Evolutionary conservation across 2,888 invertebrate genomes (phyloP).

Genomic region (Perdita meconis): DNA sequence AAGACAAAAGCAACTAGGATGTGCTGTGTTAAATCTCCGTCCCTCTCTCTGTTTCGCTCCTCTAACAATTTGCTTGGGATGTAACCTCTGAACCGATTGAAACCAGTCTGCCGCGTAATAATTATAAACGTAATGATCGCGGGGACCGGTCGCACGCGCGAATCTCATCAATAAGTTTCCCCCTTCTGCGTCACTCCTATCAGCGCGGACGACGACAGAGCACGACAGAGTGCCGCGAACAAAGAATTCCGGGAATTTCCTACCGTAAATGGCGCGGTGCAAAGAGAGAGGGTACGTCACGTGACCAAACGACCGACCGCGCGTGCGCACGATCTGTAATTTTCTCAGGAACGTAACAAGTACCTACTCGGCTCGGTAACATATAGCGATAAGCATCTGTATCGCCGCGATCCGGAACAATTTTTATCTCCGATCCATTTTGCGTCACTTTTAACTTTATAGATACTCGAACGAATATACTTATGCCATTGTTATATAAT

Average conservation of each 20-base stretch:
- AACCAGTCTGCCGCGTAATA: constrained; percentile 40
- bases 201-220: constrained; percentile 59
- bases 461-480: not conserved
- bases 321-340: constrained; percentile 24
- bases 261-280: constrained; percentile 76
- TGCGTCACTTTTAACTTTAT: not conserved
- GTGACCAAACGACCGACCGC: constrained; percentile 58
- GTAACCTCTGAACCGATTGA: constrained; percentile 40
- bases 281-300: constrained; percentile 67
- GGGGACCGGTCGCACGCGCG: constrained; percentile 69
- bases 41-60: constrained; percentile 1
- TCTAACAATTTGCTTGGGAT: not conserved
- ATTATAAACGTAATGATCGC: constrained; percentile 52
- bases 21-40: constrained; percentile 10
- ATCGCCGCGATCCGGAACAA: not conserved
- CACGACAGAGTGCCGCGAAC: constrained; percentile 58
- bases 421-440: not conserved
- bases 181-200: constrained; percentile 44
- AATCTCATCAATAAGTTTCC: constrained; percentile 65
- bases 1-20: constrained; percentile 64
- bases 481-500: not conserved
- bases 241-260: constrained; percentile 77
- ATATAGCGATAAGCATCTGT: not conserved
- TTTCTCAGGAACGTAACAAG: constrained; percentile 27
- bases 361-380: not conserved